Percentiles rank a stretch among this genome's conserved stretches.
Conservation (phyloP, 1,140 invertebrate genomes). For the Charaxes varanes region DNA sequence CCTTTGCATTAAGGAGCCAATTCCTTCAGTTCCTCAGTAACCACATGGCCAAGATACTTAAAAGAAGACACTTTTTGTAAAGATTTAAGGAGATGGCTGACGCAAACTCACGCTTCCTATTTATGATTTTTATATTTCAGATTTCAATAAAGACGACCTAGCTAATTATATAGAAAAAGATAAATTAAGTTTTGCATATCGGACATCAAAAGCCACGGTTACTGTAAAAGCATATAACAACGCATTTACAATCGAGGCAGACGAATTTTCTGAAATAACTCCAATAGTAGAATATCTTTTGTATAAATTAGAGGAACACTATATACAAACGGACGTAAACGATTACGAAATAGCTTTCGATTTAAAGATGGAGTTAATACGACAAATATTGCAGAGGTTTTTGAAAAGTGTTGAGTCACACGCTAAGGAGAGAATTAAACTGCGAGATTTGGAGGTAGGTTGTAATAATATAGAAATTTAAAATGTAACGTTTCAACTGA, state of each 20-base stretch:
- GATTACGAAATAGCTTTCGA: constrained; percentile 33
- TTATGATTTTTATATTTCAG: constrained; percentile 21
- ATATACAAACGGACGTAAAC: constrained; percentile 24
- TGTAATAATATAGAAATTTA: not conserved
- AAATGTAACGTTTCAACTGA: not conserved
- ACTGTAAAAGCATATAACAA: constrained; percentile 30
- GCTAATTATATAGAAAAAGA: constrained; percentile 18
- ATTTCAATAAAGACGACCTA: constrained; percentile 46
- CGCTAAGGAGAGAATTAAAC: constrained; percentile 46
- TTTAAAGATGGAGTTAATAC: constrained; percentile 34
- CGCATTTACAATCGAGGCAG: constrained; percentile 39
- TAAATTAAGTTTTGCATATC: constrained; percentile 35
- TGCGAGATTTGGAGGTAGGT: constrained; percentile 46
- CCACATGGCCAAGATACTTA: too few species aligned
- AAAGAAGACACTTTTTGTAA: too few species aligned
- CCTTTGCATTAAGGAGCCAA: too few species aligned
- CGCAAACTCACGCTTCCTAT: not conserved
- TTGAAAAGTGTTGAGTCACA: constrained; percentile 55
- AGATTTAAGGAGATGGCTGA: too few species aligned
- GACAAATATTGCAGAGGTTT: constrained; percentile 42
- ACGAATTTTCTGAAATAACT: constrained; percentile 40
- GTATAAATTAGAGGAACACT: constrained; percentile 32
- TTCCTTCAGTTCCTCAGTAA: too few species aligned
- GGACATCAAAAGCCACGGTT: constrained; percentile 38
- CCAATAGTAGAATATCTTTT: constrained; percentile 41